Base-by-base conservation (phyloP, 2,797 vertebrate species). In the Glossophaga mutica region DNA sequence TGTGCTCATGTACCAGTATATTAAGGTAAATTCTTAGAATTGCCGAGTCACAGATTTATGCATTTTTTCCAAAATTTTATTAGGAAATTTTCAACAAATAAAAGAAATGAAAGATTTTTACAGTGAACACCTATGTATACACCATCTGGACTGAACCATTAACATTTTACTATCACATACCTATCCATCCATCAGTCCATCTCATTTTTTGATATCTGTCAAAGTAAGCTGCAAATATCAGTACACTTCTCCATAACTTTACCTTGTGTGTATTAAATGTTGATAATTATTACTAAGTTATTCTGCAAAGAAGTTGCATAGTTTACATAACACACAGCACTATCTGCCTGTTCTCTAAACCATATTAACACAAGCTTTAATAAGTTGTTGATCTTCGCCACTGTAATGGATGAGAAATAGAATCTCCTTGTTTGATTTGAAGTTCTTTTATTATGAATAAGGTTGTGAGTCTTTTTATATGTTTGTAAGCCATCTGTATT, bases 61-160 rank as follows among this genome's bases (percentile, higher is more conserved):
- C n/a, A 89, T 88, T 79, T 83, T 94, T 87, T 78, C 12, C 29
- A 94, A 78, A 3, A 67, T 70, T 87, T 86, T 82, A 90, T 78
- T 77, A 90, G 67, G 44, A 65, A 87, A 16, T 57, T 32, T 82
- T 90, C 70, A 71, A 71, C 59, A 92, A 70, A 52, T 8, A 50
- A 70, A 62, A 39, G 37, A 90, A 86, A 82, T 59, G 44, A 77
- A 39, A 82, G 24, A 93, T 87, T 78, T 91, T 83, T 87, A 87
- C 16, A 88, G 46, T 71, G 71, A 22, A 42, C 8, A 44, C 24
- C 18, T 84, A 18, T 78, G 82, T 65, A 76, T 11, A 37, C 10
- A 90, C 42, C n/a, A 82, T 34, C 48, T 83, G 46, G n/a, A 84
- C 29, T 83, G 44, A 44, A 78, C 70, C 78, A 91, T 77, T 78